Base-by-base conservation (phyloP, 35 echinoderm and acorn worm species). In the Chiridota heheva region DNA sequence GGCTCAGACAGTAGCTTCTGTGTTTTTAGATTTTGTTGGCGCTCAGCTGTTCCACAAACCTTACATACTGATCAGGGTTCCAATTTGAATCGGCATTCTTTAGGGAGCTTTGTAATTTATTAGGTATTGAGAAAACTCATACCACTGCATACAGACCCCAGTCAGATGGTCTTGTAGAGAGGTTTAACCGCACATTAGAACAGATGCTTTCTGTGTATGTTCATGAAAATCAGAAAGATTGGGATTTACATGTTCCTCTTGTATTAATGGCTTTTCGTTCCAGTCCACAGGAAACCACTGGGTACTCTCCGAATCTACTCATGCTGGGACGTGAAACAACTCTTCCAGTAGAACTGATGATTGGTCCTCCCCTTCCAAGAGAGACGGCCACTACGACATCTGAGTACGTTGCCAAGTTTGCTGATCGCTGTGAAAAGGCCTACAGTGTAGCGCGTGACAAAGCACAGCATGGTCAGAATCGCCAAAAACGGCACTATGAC, bases 211-310 rank as follows among this genome's bases (percentile, higher is more conserved):
- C 5, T 3, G 40, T 39, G 7, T 86, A 86, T 66, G 56, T 67
- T 7, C 28, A 53, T 68, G 59, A n/a, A 7, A 74, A 86, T 28
- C 71, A 86, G 48, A 86, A 30, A 51, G 84, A 86, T 59, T 86
- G 70, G 84, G 84, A 86, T 34, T 16, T 18, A 27, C 72, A 86
- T 34, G 30, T 86, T 29, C 84, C 70, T 41, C 37, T 67, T 13
- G 20, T 86, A 13, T 41, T 86, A 58, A 86, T 86, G 84, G 84
- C 84, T n/a, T 77, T 77, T n/a, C 84, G 84, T 41, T 74, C 84
- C n/a, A 58, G 70, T 24, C 18, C 20, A 0, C 84, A 78, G 44
- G 44, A 51, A 22, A 86, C 70, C 12, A 77, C 70, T 2, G 72
- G 84, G 4, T 49, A 49, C 20, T 40, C 84, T 7, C 71, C 84